Evolutionary conservation across 1,140 invertebrate genomes (phyloP), one percentile per base, ranked within the genome.

Genomic region (Drosophila eugracilis): DNA sequence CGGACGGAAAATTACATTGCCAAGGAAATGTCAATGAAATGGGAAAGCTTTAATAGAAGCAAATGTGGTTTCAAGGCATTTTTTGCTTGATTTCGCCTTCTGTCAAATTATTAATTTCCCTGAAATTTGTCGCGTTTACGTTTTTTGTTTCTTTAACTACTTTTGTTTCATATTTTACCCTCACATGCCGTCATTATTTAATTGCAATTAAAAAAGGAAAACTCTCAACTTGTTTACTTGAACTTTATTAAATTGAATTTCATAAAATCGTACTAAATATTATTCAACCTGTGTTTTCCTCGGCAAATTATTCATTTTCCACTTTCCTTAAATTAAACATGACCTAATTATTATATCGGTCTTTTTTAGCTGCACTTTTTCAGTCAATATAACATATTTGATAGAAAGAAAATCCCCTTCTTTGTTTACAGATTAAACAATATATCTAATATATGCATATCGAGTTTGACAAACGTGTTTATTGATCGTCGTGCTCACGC

Each of bases 11-110:
- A 34, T 50, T 12, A 28, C 22, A 22, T 60, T 60, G 22, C 34
- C 39, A 26, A n/a, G 22, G 7, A 34, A 28, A 24, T 48, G n/a
- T 62, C 39, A 47, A 47, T 9, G 6, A 45, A 45, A n/a, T 45
- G 22, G 1, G 7, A 47, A 44, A 26, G 42, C 4, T 24, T 44
- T 14, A n/a, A 7, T 24, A 22, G 6, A n/a, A 14, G 7, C n/a
- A 42, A 14, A 42, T 42, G 19, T 39, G 39, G 10, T 10, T 41
- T 21, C 7, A 24, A 24, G 1, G 3, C 7, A 10, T 10, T 10
- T 26, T 17, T 4, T 6, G 9, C 42, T 26, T 44, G 42, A 44
- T 44, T 14, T 12, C 14, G 36, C 41, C 3, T 44, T 44, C 9
- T 22, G 42, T 26, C 6, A n/a, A 6, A 41, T 12, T 9, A 6